Conservation (phyloP, 2,888 invertebrate genomes). For the Lithophane socia region DNA sequence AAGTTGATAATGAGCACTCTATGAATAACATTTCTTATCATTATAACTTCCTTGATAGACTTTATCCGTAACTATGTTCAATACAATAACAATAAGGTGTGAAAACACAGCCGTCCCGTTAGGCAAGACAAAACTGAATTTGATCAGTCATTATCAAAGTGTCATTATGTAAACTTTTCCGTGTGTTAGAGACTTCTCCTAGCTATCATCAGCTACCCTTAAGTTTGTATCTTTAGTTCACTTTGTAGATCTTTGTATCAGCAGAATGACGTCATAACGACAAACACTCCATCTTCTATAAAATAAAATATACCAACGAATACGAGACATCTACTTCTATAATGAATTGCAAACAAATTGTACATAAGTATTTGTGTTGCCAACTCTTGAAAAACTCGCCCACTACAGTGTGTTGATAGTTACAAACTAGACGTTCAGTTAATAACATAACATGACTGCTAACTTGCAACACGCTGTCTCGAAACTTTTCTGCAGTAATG, state of each 20-base stretch:
- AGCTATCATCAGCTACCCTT: background rate
- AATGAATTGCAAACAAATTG: constrained; percentile 28
- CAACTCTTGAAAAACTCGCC: constrained; percentile 31
- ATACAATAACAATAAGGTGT: background rate
- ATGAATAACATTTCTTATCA: background rate
- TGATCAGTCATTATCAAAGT: background rate
- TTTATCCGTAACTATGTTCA: background rate
- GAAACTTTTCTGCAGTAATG: constrained; percentile 35
- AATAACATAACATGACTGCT: constrained; percentile 24
- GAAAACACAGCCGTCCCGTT: background rate
- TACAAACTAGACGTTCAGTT: constrained; percentile 40
- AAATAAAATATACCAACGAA: background rate
- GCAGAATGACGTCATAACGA: background rate
- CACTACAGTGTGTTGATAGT: constrained; percentile 34
- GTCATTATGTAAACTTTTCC: background rate
- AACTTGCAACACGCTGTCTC: constrained; percentile 41
- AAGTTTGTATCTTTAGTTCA: background rate
- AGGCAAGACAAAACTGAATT: background rate
- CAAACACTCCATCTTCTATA: background rate
- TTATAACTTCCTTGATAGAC: background rate
- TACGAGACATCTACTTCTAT: background rate
- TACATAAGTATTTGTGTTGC: constrained; percentile 10
- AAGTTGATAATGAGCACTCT: constrained; percentile 4
- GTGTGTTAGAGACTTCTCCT: background rate
- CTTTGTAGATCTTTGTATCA: background rate